Conservation (phyloP, 1,140 invertebrate species). For the Trachymyrmex septentrionalis region DNA sequence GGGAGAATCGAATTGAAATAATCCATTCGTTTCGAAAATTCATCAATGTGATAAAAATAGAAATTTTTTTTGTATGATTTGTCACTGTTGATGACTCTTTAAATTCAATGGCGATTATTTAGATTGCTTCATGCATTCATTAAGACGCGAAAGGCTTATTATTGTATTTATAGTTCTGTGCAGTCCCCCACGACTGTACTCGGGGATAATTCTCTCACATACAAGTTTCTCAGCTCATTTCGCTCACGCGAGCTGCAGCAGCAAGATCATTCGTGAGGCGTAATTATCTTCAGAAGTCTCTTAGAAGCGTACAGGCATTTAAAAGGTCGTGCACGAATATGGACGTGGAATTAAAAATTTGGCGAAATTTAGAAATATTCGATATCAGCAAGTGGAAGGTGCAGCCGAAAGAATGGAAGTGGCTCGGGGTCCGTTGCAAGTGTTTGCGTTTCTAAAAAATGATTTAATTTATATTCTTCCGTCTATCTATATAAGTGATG, state of each 20-base stretch:
- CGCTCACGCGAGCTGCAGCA: not conserved
- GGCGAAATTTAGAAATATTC: constrained; percentile 73
- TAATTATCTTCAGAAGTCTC: not conserved
- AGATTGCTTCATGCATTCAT: constrained; percentile 10
- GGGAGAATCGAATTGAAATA: not conserved
- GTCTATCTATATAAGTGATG: not conserved
- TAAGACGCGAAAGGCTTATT: constrained; percentile 41
- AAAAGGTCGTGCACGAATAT: constrained; percentile 53
- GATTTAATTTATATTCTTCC: not conserved
- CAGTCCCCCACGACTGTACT: not conserved
- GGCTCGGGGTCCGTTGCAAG: constrained; percentile 73
- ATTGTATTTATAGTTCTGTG: constrained; percentile 36
- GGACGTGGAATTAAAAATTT: constrained; percentile 76
- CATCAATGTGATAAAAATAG: not conserved
- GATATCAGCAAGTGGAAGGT: constrained; percentile 78
- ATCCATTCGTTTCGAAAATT: not conserved
- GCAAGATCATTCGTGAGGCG: constrained; percentile 23
- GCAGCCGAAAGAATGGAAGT: constrained; percentile 77
- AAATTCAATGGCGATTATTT: not conserved
- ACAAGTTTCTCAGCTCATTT: constrained; percentile 23
- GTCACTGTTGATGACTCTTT: not conserved
- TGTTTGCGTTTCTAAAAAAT: constrained; percentile 33
- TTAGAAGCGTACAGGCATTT: not conserved
- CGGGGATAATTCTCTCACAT: constrained; percentile 14
- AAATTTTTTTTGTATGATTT: not conserved